Percentiles rank a stretch among this genome's conserved stretches.
phyloP scores from a whole-genome alignment of 2,888 invertebrate genomes.

The Cephus nigrinus region DNA sequence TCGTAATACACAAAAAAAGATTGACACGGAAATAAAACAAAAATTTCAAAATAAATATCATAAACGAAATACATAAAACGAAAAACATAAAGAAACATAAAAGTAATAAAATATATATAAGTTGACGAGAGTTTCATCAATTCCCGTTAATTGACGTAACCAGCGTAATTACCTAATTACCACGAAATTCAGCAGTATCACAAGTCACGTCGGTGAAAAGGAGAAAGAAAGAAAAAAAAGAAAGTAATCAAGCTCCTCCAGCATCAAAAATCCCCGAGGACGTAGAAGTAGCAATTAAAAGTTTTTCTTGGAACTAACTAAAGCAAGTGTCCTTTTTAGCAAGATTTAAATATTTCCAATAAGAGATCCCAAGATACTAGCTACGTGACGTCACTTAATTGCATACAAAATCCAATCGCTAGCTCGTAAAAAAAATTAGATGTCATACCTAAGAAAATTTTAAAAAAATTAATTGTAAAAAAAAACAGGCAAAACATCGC shows the following conservation, averaged over 20 bases:
- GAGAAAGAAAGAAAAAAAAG: conserved; percentile 39
- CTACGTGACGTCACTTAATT: conserved; percentile 60
- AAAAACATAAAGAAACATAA: too few species aligned
- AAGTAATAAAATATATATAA: too few species aligned
- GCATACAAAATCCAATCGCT: conserved; percentile 44
- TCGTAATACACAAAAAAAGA: too few species aligned
- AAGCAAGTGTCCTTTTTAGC: conserved; percentile 49
- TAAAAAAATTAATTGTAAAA: too few species aligned
- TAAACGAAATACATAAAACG: too few species aligned
- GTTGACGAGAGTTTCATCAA: not conserved
- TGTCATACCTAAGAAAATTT: not conserved
- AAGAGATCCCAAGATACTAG: conserved; percentile 30
- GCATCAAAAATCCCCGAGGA: conserved; percentile 57
- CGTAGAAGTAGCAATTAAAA: conserved; percentile 62
- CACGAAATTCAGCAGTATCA: conserved; percentile 9
- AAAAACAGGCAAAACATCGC: not conserved
- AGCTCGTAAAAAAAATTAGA: not conserved
- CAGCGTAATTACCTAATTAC: conserved; percentile 11
- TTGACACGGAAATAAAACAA: not conserved
- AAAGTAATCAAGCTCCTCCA: conserved; percentile 36
- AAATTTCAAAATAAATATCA: not conserved
- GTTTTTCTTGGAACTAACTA: conserved; percentile 61
- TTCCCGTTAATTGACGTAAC: not conserved
- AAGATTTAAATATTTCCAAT: conserved; percentile 51
- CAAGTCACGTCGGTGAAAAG: conserved; percentile 34